Base-by-base conservation (phyloP, 2,113 vertebrate genomes). In the Etheostoma cragini region DNA sequence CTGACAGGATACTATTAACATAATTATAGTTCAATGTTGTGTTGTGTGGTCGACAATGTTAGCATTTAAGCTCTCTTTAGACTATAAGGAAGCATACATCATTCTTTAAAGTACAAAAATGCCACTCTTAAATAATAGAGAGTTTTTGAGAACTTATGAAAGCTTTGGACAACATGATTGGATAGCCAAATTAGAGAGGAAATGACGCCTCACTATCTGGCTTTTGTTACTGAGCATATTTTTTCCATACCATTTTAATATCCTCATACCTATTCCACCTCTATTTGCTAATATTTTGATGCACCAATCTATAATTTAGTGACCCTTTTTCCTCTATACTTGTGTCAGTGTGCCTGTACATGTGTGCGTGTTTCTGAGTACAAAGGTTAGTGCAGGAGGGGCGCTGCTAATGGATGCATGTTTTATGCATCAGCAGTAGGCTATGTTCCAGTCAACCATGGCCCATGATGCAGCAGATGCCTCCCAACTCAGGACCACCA, bases 351-450 rank as follows among this genome's bases (percentile, higher is more conserved):
- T 52, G 50, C 22, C 54, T 72, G 38, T 19, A 68, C 53, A 35
- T 78, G 62, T 60, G 24, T 13, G 45, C 35, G 57, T 24, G 6
- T 30, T 33, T 70, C 14, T 66, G 3, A 17, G 80, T 62, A 76
- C 52, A 89, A 81, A 80, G 72, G 65, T 80, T 64, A 46, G 47
- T 86, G 72, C 22, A 62, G 67, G 19, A 17, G 11, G 47, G 10
- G 16, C 33, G 60, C 21, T 78, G 68, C 53, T 86, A 92, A 93
- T 93, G 85, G 89, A 89, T 71, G 33, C 30, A 89, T 93, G 50
- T 89, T 89, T 91, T 88, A 92, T 92, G 79, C 85, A 90, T 82
- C 75, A 85, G 62, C 42, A 77, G 65, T 76, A 56, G 38, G 38
- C 10, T 62, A 85, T 87, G 11, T 87, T 87, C 61, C 66, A 66